A percentile compares a stretch with the other conserved stretches of the same genome.
phyloP scores from a whole-genome alignment of 2,888 invertebrate species.

The Andrena haemorrhoa region DNA sequence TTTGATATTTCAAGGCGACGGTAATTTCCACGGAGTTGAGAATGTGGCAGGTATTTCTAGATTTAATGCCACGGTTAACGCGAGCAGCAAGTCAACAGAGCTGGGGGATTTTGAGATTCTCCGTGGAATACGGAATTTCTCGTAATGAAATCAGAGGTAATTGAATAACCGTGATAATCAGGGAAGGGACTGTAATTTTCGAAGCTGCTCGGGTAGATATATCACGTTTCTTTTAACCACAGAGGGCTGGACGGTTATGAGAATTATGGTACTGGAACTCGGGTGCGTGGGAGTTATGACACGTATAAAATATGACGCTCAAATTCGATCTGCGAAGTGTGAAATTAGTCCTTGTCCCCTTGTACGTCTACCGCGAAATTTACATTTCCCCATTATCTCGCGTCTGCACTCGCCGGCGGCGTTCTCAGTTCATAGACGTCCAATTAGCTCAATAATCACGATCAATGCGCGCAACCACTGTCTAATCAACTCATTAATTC shows the following conservation, averaged over 20 bases:
- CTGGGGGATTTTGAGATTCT: not conserved
- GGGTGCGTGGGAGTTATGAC: slow-evolving; percentile 11
- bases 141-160: not conserved
- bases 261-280: slow-evolving; percentile 1
- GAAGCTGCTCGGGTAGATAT: not conserved
- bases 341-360: slow-evolving; percentile 58
- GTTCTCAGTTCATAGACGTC: not conserved
- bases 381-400: slow-evolving; percentile 51
- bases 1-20: slow-evolving; percentile 9
- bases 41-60: not conserved
- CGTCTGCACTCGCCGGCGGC: slow-evolving; percentile 8
- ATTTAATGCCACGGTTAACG: slow-evolving; percentile 17
- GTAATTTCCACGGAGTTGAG: not conserved
- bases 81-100: not conserved
- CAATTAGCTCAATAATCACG: slow-evolving; percentile 7
- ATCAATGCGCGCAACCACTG: not conserved
- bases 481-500: not conserved
- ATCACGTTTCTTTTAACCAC: not conserved
- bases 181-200: not conserved
- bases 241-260: not conserved
- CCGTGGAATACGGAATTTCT: not conserved
- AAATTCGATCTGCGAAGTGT: slow-evolving; percentile 59
- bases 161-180: not conserved
- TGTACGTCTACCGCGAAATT: slow-evolving; percentile 42
- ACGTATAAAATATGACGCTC: slow-evolving; percentile 44